A percentile compares a stretch with the other conserved stretches of the same genome.
phyloP scores from a whole-genome alignment of 2,113 vertebrate genomes.

The Corvus hawaiiensis region DNA sequence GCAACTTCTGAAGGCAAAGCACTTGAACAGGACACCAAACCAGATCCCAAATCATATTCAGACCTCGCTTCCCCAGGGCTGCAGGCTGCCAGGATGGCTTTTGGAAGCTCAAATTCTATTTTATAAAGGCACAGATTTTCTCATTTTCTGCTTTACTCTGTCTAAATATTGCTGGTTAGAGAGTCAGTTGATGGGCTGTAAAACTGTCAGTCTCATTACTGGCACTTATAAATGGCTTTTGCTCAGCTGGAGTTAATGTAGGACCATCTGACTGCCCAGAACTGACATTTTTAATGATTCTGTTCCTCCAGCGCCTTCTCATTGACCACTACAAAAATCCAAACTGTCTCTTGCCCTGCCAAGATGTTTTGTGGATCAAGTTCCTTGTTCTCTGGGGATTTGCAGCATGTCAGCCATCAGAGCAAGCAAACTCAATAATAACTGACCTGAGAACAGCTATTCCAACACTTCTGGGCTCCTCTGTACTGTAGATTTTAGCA shows the following conservation, averaged over 20 bases:
- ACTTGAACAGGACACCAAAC: not conserved
- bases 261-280: conserved; percentile 23
- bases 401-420: not conserved
- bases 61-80: not conserved
- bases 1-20: not conserved
- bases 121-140: not conserved
- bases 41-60: not conserved
- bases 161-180: not conserved
- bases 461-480: not conserved
- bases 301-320: not conserved
- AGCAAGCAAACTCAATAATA: not conserved
- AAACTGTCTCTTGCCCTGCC: not conserved
- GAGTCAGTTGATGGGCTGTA: not conserved
- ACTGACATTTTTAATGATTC: conserved; percentile 26
- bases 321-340: not conserved
- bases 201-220: not conserved
- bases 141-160: not conserved
- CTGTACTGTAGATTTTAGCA: not conserved
- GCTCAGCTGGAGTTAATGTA: not conserved
- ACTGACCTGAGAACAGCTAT: not conserved
- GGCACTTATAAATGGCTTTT: not conserved
- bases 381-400: not conserved
- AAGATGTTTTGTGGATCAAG: not conserved
- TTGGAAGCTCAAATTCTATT: not conserved
- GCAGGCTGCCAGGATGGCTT: rapidly evolving